Base-by-base conservation (phyloP, 2,888 invertebrate species). In the Heliconius hortense region DNA sequence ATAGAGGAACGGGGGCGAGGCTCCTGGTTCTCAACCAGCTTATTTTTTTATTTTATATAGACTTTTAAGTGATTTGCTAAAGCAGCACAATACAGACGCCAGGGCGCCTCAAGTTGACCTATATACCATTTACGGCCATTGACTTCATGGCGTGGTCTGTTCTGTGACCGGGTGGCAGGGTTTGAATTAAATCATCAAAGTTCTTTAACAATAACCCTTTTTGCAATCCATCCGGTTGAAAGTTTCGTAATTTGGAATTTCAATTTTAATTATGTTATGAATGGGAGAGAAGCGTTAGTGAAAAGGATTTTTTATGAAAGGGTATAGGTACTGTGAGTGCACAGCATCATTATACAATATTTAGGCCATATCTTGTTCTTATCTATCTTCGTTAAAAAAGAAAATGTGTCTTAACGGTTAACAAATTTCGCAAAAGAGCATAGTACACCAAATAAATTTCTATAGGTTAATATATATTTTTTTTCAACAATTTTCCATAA, bases 31-130 rank as follows among this genome's bases (percentile, higher is more conserved):
- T 11, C 68, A 69, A 74, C 60, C 62, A 74, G 80, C 80, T 76
- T 75, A 84, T 81, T 82, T 81, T 84, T 86, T 85, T n/a, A n/a
- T 84, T 48, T 48, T 35, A 10, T 82, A 85, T 82, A 79, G 82
- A 84, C 82, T 82, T 78, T 80, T 82, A 85, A 81, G 83, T 83
- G 82, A 85, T 87, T 89, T 84, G 85, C 84, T 82, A 79, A 77
- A 80, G 80, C 88, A 80, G 80, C 88, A 90, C 89, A 90, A 89
- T 88, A 90, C 87, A 92, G 92, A 91, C 91, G 86, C 84, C 81
- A 82, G 88, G 92, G 92, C 92, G 92, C 93, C 92, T 90, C 86
- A 86, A 80, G 85, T 86, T 93, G 93, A 92, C 93, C 93, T 89
- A 94, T 92, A 93, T 93, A 89, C 88, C 84, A 86, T 80, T 82